Base-by-base conservation (phyloP, 2,113 vertebrate genomes). In the Piprites chloris region DNA sequence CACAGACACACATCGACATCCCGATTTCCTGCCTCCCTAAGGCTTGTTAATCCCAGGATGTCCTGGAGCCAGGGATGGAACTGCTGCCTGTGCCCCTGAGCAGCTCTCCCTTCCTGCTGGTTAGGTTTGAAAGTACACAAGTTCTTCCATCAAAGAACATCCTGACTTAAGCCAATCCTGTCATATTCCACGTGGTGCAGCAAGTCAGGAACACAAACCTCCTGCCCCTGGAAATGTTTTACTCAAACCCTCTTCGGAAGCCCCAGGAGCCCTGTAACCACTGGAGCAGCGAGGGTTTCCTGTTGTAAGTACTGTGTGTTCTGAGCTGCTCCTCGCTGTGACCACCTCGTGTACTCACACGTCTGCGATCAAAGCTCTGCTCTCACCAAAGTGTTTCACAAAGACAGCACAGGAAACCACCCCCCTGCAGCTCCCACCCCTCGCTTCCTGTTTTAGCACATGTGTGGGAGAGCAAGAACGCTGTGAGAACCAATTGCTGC, bases 351-450 rank as follows among this genome's bases (percentile, higher is more conserved):
- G 55, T 8, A 21, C 59, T 85, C 9, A 35, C 9, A 35, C n/a
- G 56, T 69, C 30, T 30, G 33, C 42, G 63, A 95, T 92, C 87
- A 93, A 90, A 94, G 89, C 85, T 37, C 37, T 58, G 90, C 24
- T 68, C 42, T 23, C 50, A 9, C 77, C 23, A 10, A 6, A 37
- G 81, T 33, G 79, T 22, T 63, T 47, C 42, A 37, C 53, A 90
- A 53, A 84, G 37, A 9, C 37, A 83, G 86, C 49, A 86, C 96
- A 95, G 97, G 97, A 97, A 97, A 96, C 85, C 91, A 30, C 86
- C 89, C 7, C 9, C 3, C 32, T 73, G 10, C 77, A 75, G 47
- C 90, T 91, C 90, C 90, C 94, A 82, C 30, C 85, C 55, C 88
- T 78, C 2, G 42, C 52, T 97, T 97, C 97, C 97, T 97, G 85